A percentile compares a stretch with the other conserved stretches of the same genome.
phyloP scores from a whole-genome alignment of 2,888 invertebrate genomes.

The Eupithecia vulgata region DNA sequence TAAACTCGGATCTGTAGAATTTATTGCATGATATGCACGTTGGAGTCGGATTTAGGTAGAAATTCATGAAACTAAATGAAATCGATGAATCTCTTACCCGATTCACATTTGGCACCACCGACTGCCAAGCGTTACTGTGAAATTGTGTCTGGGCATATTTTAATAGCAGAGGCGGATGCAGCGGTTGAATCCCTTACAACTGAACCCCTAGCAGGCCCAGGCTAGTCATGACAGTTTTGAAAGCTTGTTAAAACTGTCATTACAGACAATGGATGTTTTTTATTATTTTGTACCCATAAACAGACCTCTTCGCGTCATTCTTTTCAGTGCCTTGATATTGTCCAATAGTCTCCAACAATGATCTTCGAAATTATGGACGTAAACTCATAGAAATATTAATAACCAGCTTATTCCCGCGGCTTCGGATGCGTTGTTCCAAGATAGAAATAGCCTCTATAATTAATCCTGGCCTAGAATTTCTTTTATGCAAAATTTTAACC shows the following conservation, averaged over 20 bases:
- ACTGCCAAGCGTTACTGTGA: background rate
- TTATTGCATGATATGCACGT: background rate
- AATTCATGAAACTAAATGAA: slow-evolving; percentile 1
- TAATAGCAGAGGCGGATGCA: background rate
- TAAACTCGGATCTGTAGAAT: background rate
- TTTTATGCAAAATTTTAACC: no score
- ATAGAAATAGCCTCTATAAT: background rate
- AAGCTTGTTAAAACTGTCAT: background rate
- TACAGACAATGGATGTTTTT: background rate
- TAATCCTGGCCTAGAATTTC: no score
- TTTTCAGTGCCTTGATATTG: no score
- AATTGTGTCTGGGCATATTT: background rate
- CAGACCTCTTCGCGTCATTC: no score
- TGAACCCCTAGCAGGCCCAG: no score
- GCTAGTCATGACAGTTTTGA: no score
- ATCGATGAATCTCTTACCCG: background rate
- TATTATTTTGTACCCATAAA: no score
- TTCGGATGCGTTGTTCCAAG: no score
- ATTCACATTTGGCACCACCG: background rate
- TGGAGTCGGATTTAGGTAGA: background rate
- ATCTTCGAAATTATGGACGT: no score
- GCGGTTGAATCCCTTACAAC: no score
- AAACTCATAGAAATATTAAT: background rate
- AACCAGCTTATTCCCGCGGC: background rate
- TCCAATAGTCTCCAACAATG: no score